These are phyloP conservation scores for Tiaroga cobitis DNA, from an alignment of 2,797 vertebrate genomes.

Conservation along the genomic window DNA sequence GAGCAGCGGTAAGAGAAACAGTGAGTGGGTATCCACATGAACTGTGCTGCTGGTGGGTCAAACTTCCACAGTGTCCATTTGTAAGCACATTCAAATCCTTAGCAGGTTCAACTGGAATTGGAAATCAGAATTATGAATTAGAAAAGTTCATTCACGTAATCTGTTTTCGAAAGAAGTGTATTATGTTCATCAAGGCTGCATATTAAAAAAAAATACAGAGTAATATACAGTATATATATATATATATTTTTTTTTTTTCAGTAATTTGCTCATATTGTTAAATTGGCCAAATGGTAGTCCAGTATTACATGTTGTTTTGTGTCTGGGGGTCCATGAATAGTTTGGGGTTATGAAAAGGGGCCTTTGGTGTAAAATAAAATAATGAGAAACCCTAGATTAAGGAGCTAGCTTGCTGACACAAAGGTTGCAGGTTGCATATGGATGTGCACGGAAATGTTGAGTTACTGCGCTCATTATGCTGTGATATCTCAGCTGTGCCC, in stretches of 20 bases:
- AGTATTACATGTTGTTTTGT: neutral
- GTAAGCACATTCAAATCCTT: slow-evolving; percentile 76
- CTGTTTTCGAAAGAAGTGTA: neutral
- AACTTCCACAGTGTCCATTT: slow-evolving; percentile 67
- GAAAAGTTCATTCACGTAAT: neutral
- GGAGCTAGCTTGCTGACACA: slow-evolving; percentile 19
- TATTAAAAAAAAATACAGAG: too few species aligned
- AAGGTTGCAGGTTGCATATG: slow-evolving; percentile 10
- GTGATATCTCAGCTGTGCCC: slow-evolving; percentile 33
- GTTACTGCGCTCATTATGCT: slow-evolving; percentile 34
- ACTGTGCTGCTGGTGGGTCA: slow-evolving; percentile 64
- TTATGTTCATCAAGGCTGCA: neutral
- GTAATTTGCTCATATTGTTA: neutral
- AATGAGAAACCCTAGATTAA: slow-evolving; percentile 25
- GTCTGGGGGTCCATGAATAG: slow-evolving; percentile 2
- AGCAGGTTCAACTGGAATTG: slow-evolving; percentile 70
- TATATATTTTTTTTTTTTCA: neutral
- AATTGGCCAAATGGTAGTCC: neutral
- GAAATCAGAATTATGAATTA: neutral
- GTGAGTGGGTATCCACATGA: slow-evolving; percentile 61
- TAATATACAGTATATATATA: too few species aligned
- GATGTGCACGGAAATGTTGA: slow-evolving; percentile 13
- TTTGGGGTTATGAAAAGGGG: neutral
- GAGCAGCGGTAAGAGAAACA: slow-evolving; percentile 68
- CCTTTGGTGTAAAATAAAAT: slow-evolving; percentile 35